Evolutionary conservation across 2,888 invertebrate genomes (phyloP).

Genomic region (Epsilonema sp.): DNA sequence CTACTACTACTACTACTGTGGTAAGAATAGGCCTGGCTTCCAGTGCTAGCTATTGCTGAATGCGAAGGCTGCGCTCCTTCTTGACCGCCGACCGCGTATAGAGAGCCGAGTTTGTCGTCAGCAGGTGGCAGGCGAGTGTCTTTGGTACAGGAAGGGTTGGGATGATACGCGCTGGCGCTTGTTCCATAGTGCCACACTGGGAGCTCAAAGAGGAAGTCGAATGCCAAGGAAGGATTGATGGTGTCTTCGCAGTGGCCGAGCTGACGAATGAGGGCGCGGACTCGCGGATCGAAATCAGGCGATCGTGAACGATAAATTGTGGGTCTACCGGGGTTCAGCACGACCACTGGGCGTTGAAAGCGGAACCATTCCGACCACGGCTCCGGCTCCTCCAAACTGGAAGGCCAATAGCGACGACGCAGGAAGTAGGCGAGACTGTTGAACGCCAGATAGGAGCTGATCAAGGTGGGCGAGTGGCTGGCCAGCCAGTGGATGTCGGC

Average conservation of each 20-base stretch:
- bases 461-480: constrained; percentile 11
- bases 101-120: no score
- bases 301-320: not conserved
- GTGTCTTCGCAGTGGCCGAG: constrained; percentile 34
- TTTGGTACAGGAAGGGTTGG: no score
- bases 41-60: no score
- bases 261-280: constrained; percentile 32
- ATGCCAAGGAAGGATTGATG: constrained; percentile 23
- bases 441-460: constrained; percentile 25
- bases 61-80: no score
- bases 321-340: not conserved
- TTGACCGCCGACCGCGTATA: no score
- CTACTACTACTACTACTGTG: no score
- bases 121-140: no score
- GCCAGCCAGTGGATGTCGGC: constrained; percentile 18
- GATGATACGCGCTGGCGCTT: no score
- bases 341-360: constrained; percentile 27
- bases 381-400: not conserved
- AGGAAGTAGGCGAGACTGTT: not conserved
- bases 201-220: constrained; percentile 35
- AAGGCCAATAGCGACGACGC: not conserved
- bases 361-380: constrained; percentile 14
- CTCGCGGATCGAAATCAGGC: constrained; percentile 28
- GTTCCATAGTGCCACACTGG: constrained; percentile 33
- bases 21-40: no score